phyloP scores from a whole-genome alignment of 2,888 invertebrate species.

The Ormyrus labotus region DNA sequence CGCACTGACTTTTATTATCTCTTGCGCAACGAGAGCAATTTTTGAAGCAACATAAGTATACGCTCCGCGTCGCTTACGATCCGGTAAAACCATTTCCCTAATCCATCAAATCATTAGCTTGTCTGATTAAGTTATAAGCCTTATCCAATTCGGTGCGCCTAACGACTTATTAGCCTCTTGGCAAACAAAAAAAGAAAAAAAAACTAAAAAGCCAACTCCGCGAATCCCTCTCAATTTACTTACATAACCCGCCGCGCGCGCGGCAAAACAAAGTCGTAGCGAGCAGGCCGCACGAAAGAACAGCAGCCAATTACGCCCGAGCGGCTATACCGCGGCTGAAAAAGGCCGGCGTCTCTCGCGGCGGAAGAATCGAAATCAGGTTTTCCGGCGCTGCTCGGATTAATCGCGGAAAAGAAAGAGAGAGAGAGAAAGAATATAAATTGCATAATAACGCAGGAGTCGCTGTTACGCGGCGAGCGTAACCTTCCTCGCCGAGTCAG shows the following conservation, averaged over 20 bases:
- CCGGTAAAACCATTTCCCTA: too few relatives aligned
- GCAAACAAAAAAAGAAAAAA: not conserved
- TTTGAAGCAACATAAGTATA: too few relatives aligned
- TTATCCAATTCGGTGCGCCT: not conserved
- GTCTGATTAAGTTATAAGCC: not conserved
- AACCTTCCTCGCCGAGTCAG: not conserved
- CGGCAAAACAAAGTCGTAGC: constrained; percentile 12
- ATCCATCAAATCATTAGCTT: too few relatives aligned
- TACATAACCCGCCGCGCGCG: constrained; percentile 18
- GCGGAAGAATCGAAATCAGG: constrained; percentile 13
- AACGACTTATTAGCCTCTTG: not conserved
- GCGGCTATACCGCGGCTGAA: not conserved
- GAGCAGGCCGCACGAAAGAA: not conserved
- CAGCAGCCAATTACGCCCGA: constrained; percentile 22
- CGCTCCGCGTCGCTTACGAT: too few relatives aligned
- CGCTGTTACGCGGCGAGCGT: not conserved
- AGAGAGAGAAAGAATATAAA: constrained; percentile 35
- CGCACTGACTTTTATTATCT: too few relatives aligned
- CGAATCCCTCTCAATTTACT: constrained; percentile 6
- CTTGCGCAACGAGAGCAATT: too few relatives aligned
- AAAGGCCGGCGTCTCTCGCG: too few relatives aligned
- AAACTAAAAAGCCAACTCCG: not conserved
- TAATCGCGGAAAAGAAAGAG: constrained; percentile 28
- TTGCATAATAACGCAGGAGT: constrained; percentile 36
- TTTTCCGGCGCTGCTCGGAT: constrained; percentile 26